Evolutionary conservation across 2,888 invertebrate species (phyloP), one percentile per base, ranked within the genome.

Genomic region (Julus scandinavius): DNA sequence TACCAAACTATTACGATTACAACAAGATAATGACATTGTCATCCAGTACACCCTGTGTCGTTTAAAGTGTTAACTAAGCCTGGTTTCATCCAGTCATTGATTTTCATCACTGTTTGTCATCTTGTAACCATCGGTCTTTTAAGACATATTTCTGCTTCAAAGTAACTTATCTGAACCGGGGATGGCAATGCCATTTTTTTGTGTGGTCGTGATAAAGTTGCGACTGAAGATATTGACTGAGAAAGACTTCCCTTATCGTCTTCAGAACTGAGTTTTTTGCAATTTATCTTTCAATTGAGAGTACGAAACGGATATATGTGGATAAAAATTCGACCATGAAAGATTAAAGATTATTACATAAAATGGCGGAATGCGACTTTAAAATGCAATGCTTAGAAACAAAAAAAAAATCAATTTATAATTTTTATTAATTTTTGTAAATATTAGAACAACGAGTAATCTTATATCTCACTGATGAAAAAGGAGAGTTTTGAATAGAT

Each of bases 61-160:
- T 29, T 29, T 29, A 1, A 29, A 29, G 29, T 29, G 29, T 1
- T 29, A 29, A 29, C 29, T 29, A 29, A 29, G 29, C 1, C 29
- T 29, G 29, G 29, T 29, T 29, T 29, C 1, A 29, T 29, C 29
- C 29, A 29, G 63, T n/a, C 63, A 63, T 63, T 63, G 63, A 63
- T 63, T 63, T 63, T 63, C 63, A 63, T n/a, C n/a, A 6, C 63
- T 3, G 13, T 17, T 63, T 63, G 63, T 63, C 63, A 63, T 63
- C 63, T 3, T 63, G n/a, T n/a, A 63, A 63, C 63, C n/a, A 63
- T 63, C 63, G 63, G 63, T 63, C 63, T n/a, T 63, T 63, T 63
- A 63, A 17, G 63, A 63, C 63, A 63, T 63, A 17, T 63, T 58
- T 58, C 15, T 63, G 63, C 63, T 17, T n/a, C 63, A 7, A 63